Percentiles rank a stretch among this genome's conserved stretches.
Evolutionary conservation across 2,113 vertebrate species (phyloP).

Genomic region (Motacilla tschutschensis): DNA sequence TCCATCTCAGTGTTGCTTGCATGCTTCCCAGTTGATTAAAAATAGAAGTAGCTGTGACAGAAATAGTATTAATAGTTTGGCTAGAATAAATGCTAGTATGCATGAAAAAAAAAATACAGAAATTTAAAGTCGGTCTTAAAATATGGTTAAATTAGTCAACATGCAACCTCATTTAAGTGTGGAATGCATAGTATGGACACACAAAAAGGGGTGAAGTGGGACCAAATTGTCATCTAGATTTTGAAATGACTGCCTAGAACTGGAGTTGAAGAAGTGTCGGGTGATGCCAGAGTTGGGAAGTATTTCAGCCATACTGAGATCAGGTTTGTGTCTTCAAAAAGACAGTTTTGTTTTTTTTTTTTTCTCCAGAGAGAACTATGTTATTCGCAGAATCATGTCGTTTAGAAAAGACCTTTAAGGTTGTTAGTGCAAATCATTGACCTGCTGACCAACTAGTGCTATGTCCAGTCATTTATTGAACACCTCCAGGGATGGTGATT

Average conservation of each 20-base stretch:
- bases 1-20: not conserved
- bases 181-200: not conserved
- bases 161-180: not conserved
- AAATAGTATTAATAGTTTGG: not conserved
- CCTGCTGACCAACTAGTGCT: not conserved
- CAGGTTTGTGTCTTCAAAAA: not conserved
- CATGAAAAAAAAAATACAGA: not conserved
- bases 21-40: slow-evolving; percentile 11
- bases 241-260: not conserved
- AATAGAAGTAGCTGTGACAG: slow-evolving; percentile 28
- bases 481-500: not conserved
- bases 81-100: not conserved
- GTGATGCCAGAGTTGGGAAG: not conserved
- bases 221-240: not conserved
- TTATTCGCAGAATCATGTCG: not conserved
- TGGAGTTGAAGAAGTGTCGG: accelerated
- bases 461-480: not conserved
- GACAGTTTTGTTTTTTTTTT: not conserved
- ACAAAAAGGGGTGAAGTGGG: not conserved
- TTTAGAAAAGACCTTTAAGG: not conserved
- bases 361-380: not conserved
- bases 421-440: not conserved
- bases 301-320: not conserved
- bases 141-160: not conserved
- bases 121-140: not conserved